phyloP scores from a whole-genome alignment of 2,888 invertebrate genomes.

The Nephrotoma appendiculata region DNA sequence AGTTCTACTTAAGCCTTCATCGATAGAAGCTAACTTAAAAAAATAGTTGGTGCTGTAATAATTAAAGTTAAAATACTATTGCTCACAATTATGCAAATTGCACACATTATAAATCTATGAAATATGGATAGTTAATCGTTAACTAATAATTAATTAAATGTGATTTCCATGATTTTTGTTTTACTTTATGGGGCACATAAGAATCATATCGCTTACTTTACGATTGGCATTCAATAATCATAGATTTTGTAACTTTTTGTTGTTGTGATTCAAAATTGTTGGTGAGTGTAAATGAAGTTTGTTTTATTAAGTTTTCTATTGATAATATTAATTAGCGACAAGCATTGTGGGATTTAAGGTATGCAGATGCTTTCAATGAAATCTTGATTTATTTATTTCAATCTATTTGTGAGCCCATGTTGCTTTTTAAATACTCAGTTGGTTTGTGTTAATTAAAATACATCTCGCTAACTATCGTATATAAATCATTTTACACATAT shows the following conservation, averaged over 20 bases:
- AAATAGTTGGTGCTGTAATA: background rate
- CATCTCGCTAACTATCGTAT: background rate
- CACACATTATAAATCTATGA: background rate
- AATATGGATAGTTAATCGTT: background rate
- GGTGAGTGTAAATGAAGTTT: background rate
- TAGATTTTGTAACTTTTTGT: background rate
- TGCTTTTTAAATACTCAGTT: background rate
- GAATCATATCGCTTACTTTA: background rate
- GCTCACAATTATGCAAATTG: background rate
- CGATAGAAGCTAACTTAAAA: background rate
- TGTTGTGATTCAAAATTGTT: background rate
- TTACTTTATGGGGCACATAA: background rate
- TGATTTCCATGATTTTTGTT: background rate
- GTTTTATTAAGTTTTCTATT: background rate
- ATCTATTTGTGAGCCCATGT: background rate
- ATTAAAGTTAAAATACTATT: background rate
- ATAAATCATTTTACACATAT: background rate
- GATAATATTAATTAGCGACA: background rate
- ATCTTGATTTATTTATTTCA: background rate
- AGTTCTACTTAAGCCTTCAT: background rate
- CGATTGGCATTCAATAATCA: background rate
- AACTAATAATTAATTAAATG: background rate
- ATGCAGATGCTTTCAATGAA: background rate
- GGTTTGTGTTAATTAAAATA: background rate
- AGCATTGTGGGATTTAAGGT: background rate